These are phyloP conservation scores for Notolepis coatsorum DNA, from an alignment of 2,797 vertebrate genomes.

Conservation along the genomic window DNA sequence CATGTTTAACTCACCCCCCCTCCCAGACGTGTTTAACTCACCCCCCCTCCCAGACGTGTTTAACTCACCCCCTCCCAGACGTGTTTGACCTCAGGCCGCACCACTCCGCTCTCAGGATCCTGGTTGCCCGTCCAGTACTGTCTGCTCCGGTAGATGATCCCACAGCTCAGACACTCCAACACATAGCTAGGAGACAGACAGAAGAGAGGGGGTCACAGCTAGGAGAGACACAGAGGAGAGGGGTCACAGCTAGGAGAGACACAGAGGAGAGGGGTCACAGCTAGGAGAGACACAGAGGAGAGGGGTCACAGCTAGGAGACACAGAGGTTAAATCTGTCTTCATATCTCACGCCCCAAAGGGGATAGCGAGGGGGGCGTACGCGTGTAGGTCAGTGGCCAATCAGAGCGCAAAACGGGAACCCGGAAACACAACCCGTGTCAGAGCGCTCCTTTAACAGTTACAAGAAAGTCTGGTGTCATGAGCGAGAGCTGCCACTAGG, in stretches of 20 bases:
- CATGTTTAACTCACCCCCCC: too few relatives aligned
- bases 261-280: neutral
- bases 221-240: neutral
- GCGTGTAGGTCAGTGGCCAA: too few relatives aligned
- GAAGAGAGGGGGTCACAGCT: neutral
- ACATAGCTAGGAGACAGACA: conserved; percentile 75
- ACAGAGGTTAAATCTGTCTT: neutral
- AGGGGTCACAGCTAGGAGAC: neutral
- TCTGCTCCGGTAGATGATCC: conserved; percentile 87
- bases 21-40: too few relatives aligned
- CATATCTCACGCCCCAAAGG: too few relatives aligned
- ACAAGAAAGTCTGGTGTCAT: too few relatives aligned
- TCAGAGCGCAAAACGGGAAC: too few relatives aligned
- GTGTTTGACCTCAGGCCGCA: conserved; percentile 84
- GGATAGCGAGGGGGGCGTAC: too few relatives aligned
- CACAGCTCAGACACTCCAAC: conserved; percentile 84
- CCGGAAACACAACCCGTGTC: too few relatives aligned
- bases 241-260: neutral
- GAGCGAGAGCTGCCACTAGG: too few relatives aligned
- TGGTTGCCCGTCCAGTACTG: conserved; percentile 89
- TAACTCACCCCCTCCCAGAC: conserved; percentile 85
- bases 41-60: too few relatives aligned
- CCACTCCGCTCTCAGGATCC: conserved; percentile 83
- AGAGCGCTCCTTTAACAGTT: too few relatives aligned
- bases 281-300: neutral